A percentile compares a stretch with the other conserved stretches of the same genome.
These are phyloP conservation scores for Ligdia adustata DNA, from an alignment of 2,888 invertebrate genomes.

Conservation along the genomic window DNA sequence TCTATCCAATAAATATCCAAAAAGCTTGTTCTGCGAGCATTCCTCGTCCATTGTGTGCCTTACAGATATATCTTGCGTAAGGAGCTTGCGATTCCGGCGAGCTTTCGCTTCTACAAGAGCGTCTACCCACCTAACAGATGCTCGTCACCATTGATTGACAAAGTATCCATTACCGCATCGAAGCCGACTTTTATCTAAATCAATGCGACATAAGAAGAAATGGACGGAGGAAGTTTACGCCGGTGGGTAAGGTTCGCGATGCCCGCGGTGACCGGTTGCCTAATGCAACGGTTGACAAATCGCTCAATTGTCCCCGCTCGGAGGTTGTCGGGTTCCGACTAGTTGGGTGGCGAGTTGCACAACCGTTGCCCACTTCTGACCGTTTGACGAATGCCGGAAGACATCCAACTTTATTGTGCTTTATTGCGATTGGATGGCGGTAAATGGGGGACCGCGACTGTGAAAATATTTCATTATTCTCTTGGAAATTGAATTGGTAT, in stretches of 20 bases:
- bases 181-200: constrained; percentile 56
- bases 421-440: constrained; percentile 70
- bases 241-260: constrained; percentile 53
- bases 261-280: constrained; percentile 67
- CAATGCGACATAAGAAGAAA: constrained; percentile 58
- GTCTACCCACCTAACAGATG: constrained; percentile 68
- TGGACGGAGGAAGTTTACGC: constrained; percentile 51
- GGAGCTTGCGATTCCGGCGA: constrained; percentile 67
- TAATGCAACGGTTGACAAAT: constrained; percentile 79
- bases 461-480: constrained; percentile 52
- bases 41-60: constrained; percentile 77
- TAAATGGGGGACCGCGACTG: constrained; percentile 56
- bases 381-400: constrained; percentile 76
- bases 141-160: constrained; percentile 65
- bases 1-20: constrained; percentile 83
- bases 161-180: constrained; percentile 69
- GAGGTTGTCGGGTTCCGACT: constrained; percentile 59
- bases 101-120: constrained; percentile 66
- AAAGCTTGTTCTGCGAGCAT: constrained; percentile 79
- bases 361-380: constrained; percentile 60
- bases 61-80: constrained; percentile 81
- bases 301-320: constrained; percentile 77
- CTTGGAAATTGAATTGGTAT: constrained; percentile 43
- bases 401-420: constrained; percentile 70
- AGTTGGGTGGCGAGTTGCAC: constrained; percentile 71